Base-by-base conservation (phyloP, 2,113 vertebrate genomes). In the Syngnathus floridae region DNA sequence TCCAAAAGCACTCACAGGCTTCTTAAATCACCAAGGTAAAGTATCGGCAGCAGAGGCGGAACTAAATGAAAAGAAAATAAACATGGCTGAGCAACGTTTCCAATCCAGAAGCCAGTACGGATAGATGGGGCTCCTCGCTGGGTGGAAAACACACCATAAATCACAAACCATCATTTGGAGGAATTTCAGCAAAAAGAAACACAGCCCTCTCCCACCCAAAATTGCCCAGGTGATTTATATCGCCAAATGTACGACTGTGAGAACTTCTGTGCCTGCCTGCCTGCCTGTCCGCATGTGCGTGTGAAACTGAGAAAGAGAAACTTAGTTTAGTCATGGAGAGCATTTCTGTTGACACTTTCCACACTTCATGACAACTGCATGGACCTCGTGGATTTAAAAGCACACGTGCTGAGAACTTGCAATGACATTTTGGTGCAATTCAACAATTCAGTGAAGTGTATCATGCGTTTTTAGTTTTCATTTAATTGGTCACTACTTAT, bases 61-160 rank as follows among this genome's bases (percentile, higher is more conserved):
- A 64, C 45, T 61, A 61, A 61, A 61, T 43, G 59, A 43, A 61
- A 61, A 43, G 21, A 38, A 51, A 64, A 64, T 64, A 64, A 51
- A 49, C 45, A 49, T 31, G 22, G 26, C 62, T 36, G 41, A 19
- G 48, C 26, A 64, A 64, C 26, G 45, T 49, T 35, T 64, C 35
- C 22, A 49, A n/a, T 37, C 63, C 63, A 40, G 48, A 51, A 13
- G 11, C 45, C 48, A n/a, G 48, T 51, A 64, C 26, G 26, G 26
- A 31, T 31, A 31, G 26, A 31, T 52, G 48, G 52, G 19, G n/a
- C 17, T 21, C 48, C 63, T 51, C 35, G 21, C 48, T 64, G 63
- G 21, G 48, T 64, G 63, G 48, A 64, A 64, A 64, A 64, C 63
- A 52, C 31, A n/a, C 35, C 48, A 52, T 64, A 52, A 64, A 64